Evolutionary conservation across 2,113 vertebrate species (phyloP), one percentile per base, ranked within the genome.

Genomic region (Telmatochromis bifrenatus): DNA sequence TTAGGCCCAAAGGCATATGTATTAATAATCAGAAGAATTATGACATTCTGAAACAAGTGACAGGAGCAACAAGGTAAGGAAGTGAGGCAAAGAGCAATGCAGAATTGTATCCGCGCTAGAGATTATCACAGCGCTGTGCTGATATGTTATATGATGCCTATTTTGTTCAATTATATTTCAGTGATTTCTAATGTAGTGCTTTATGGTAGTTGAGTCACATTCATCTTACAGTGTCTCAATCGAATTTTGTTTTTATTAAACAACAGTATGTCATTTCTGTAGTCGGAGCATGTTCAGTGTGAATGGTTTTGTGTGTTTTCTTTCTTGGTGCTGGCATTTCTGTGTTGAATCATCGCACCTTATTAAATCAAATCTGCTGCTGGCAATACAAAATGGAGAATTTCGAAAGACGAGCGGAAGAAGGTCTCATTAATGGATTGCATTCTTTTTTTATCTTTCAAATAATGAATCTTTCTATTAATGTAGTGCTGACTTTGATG

Each of bases 341-440:
- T 12, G 1, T 33, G 82, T 90, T 89, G 87, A 92, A 92, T 92
- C 79, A 84, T 80, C 13, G 12, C 88, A 89, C 81, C 85, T 90
- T 90, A 90, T 94, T 95, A 92, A 93, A 94, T 94, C 88, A 91
- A 88, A 90, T 85, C 37, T 70, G 88, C 90, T 90, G 86, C 93
- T 86, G 89, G 94, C 87, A 80, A 80, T 81, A 90, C 88, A 90
- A 92, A 93, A 90, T 82, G 84, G 89, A 94, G 83, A 91, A 82
- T 87, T 90, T 90, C 81, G 47, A 83, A 60, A 79, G 17, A 53
- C 0, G 54, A 81, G 81, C n/a, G 2, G 81, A 92, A 84, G 87
- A 90, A 81, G 87, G 81, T 85, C 84, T 90, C 9, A 68, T 89
- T 88, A 92, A 89, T 92, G 47, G 85, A 87, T 85, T 23, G n/a